phyloP scores from a whole-genome alignment of 2,888 invertebrate species.

The Pecten maximus region DNA sequence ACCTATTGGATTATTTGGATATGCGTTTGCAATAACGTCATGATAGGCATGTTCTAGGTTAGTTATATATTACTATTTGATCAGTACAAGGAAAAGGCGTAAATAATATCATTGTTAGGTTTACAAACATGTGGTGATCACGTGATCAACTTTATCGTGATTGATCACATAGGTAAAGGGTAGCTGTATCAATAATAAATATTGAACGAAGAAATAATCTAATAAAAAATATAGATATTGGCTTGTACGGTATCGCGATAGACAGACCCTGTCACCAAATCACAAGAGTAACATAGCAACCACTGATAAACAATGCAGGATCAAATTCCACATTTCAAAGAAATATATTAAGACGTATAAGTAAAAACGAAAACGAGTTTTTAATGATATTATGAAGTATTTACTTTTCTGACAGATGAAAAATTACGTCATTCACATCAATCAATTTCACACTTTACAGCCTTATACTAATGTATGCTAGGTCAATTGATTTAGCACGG shows the following conservation, averaged over 20 bases:
- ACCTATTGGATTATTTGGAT: not conserved
- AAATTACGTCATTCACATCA: not conserved
- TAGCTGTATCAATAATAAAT: not conserved
- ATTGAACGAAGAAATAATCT: not conserved
- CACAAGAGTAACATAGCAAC: not conserved
- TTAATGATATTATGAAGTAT: not conserved
- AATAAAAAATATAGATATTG: not conserved
- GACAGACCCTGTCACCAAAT: not conserved
- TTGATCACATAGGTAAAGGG: not conserved
- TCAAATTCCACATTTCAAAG: not conserved
- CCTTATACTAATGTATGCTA: not conserved
- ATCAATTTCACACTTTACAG: not conserved
- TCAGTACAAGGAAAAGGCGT: not conserved
- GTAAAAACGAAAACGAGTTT: not conserved
- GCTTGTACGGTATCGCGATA: not conserved
- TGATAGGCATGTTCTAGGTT: not conserved
- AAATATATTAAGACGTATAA: not conserved
- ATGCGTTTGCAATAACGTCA: not conserved
- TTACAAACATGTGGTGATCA: not conserved
- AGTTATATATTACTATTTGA: not conserved
- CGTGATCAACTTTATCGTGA: not conserved
- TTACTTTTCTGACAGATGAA: not conserved
- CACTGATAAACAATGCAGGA: not conserved
- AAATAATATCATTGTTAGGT: not conserved
- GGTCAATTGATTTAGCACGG: not conserved